Evolutionary conservation across 2,797 vertebrate species (phyloP).

Genomic region (Buceros bicornis): DNA sequence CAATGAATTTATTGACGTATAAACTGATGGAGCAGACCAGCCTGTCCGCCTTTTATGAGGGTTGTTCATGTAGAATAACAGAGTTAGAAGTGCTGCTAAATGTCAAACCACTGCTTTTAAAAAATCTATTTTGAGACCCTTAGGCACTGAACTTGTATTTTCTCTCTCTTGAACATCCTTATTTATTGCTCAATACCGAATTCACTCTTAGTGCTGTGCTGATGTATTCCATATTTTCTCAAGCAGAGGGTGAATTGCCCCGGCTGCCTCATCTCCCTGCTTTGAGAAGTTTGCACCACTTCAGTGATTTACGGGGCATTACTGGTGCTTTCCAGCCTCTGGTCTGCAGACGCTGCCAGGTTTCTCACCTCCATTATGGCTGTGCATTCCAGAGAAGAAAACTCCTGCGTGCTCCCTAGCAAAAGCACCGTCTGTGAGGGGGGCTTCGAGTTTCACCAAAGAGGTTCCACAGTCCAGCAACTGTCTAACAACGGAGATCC

Average conservation of each 20-base stretch:
- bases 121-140: constrained; percentile 6
- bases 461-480: neutral
- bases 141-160: neutral
- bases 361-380: neutral
- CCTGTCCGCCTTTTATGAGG: neutral
- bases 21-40: neutral
- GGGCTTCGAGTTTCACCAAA: neutral
- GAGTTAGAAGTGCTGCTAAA: constrained; percentile 48
- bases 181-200: neutral
- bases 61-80: neutral
- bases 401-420: neutral
- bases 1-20: neutral
- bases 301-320: neutral
- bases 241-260: neutral
- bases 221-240: neutral
- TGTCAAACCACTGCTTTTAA: neutral
- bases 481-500: no score
- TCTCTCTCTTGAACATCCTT: constrained; percentile 20
- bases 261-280: neutral
- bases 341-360: neutral
- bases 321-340: neutral
- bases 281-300: neutral
- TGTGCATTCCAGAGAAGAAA: neutral
- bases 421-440: no score
- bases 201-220: neutral